phyloP scores from a whole-genome alignment of 2,797 vertebrate genomes.

The Rhabdomys pumilio region DNA sequence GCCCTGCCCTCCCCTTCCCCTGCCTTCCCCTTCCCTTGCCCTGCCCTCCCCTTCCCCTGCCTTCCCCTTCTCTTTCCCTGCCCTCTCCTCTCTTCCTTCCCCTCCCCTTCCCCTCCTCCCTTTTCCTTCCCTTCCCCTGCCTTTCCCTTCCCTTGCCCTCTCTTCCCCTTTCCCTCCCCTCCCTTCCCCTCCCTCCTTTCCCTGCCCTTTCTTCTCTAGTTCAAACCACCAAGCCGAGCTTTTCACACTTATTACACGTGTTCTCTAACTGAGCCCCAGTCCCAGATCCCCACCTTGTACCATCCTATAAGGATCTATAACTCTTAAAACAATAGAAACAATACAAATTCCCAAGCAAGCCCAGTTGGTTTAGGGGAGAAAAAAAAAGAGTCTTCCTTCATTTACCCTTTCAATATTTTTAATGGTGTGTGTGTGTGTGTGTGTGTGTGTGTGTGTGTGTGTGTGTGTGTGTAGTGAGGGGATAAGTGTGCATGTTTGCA shows the following conservation, averaged over 20 bases:
- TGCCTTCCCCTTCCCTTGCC: too few species aligned
- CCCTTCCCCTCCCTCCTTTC: too few species aligned
- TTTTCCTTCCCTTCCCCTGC: accelerated
- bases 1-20: too few species aligned
- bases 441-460: not conserved
- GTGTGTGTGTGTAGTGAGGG: not conserved
- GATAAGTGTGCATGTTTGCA: too few species aligned
- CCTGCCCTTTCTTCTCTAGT: not conserved
- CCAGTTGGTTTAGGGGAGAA: not conserved
- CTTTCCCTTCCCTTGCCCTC: too few species aligned
- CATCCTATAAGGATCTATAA: not conserved
- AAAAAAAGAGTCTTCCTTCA: not conserved
- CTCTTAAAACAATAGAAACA: not conserved
- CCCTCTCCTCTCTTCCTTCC: too few species aligned
- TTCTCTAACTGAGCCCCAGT: not conserved
- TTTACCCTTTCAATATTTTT: not conserved
- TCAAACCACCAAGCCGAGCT: not conserved
- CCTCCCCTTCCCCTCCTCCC: accelerated
- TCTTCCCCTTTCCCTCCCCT: not conserved
- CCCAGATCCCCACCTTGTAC: not conserved
- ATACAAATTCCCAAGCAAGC: not conserved
- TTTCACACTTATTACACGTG: not conserved
- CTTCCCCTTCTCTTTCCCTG: too few species aligned
- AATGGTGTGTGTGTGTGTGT: not conserved
- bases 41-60: not conserved